Evolutionary conservation across 2,113 vertebrate genomes (phyloP).

Genomic region (Oncorhynchus keta): DNA sequence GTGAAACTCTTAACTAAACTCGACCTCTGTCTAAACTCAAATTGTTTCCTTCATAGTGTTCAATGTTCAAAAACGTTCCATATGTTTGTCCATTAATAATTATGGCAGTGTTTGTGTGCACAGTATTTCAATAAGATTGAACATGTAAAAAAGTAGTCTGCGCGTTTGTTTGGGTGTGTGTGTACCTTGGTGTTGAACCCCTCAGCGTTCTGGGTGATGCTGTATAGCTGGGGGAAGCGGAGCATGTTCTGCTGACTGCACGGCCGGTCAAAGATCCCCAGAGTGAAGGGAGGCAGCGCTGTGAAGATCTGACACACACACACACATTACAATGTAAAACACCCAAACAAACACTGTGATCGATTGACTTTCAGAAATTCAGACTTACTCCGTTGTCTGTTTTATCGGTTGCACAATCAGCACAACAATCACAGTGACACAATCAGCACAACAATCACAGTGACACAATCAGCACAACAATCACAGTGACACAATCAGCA

Average conservation of each 20-base stretch:
- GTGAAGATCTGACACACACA: slow-evolving; percentile 87
- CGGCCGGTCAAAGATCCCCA: slow-evolving; percentile 95
- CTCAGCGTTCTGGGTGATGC: slow-evolving; percentile 95
- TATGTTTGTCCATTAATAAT: too few relatives aligned
- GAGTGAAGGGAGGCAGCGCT: slow-evolving; percentile 91
- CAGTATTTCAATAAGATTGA: slow-evolving; percentile 59
- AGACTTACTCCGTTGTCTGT: neutral
- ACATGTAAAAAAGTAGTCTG: slow-evolving; percentile 52
- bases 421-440: neutral
- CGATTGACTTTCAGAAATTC: neutral
- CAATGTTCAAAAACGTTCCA: too few relatives aligned
- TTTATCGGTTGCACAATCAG: neutral
- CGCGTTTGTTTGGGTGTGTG: slow-evolving; percentile 38
- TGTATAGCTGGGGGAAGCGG: slow-evolving; percentile 95
- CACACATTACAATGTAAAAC: neutral
- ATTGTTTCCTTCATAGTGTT: too few relatives aligned
- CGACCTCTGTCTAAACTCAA: too few relatives aligned
- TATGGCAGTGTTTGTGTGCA: slow-evolving; percentile 7
- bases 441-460: too few relatives aligned
- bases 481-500: too few relatives aligned
- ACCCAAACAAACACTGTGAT: neutral
- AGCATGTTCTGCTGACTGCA: slow-evolving; percentile 98
- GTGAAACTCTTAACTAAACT: neutral
- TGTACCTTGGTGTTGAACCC: slow-evolving; percentile 95
- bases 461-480: too few relatives aligned